Base-by-base conservation (phyloP, 2,797 vertebrate species). In the Nyctibius grandis region DNA sequence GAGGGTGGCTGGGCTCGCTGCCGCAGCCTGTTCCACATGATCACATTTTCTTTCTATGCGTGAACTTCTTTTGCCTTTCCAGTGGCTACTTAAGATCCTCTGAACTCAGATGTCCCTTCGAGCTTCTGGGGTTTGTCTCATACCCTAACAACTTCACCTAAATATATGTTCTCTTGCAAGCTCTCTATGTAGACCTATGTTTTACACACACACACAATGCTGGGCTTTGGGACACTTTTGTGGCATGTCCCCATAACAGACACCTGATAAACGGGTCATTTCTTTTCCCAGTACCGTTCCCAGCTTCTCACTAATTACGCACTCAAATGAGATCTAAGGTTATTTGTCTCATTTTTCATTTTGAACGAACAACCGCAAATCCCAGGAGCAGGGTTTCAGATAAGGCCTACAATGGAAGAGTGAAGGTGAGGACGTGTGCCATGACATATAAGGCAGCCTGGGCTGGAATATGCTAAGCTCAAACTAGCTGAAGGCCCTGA, bases 221-320 rank as follows among this genome's bases (percentile, higher is more conserved):
- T 65, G 57, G 25, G 65, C 36, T 72, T 57, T 56, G 65, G 61
- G 74, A 57, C n/a, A 6, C 33, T 64, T 59, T 17, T 72, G 83
- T 3, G 0, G 64, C 56, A 38, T 1, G 5, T 68, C 16, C 29
- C 11, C 3, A 2, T 17, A 38, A 42, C 56, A n/a, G 61, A 31
- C 15, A 33, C 25, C 51, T 3, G 1, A 45, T 13, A 47, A 86
- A 68, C 9, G 5, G 12, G 26, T 12, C n/a, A 26, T 53, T 76
- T 54, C 63, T 61, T 54, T 64, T 56, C 34, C 28, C 61, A n/a
- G 9, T 18, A 29, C 12, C 16, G 17, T 57, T 90, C 50, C 6
- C 38, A 76, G 25, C 31, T 73, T 48, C 57, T 51, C 28, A 12
- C 11, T 8, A 51, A 34, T 11, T 5, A 12, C 6, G 45, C 40